Base-by-base conservation (phyloP, 92 coral and sea anemone genomes). In the Scolanthus callimorphus region DNA sequence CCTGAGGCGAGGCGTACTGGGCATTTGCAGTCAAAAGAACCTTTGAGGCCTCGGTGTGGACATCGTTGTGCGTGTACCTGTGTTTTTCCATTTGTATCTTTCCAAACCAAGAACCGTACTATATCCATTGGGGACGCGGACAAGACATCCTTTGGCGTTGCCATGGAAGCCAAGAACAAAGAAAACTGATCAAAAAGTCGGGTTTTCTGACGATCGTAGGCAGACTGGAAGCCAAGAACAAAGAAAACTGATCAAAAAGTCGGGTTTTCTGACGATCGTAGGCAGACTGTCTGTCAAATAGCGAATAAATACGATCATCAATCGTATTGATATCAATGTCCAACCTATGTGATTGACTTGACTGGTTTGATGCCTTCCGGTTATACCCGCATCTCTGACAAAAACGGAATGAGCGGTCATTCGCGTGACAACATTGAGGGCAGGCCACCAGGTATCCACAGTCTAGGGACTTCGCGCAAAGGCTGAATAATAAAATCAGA, bases 181-280 rank as follows among this genome's bases (percentile, higher is more conserved):
- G 23, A 23, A 12, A 71, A 20, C 59, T 48, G 70, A 4, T 2
- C 29, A 3, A 20, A n/a, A n/a, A n/a, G n/a, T n/a, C n/a, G n/a
- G n/a, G n/a, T n/a, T n/a, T n/a, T n/a, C n/a, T n/a, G n/a, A n/a
- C n/a, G n/a, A n/a, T n/a, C n/a, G n/a, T n/a, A n/a, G n/a, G n/a
- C n/a, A n/a, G n/a, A n/a, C n/a, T n/a, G n/a, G n/a, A n/a, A n/a
- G n/a, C n/a, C n/a, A n/a, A n/a, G n/a, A n/a, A n/a, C n/a, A n/a
- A n/a, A n/a, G n/a, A n/a, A n/a, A n/a, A n/a, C n/a, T n/a, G n/a
- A n/a, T n/a, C n/a, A n/a, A n/a, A n/a, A 27, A 51, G 27, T 3
- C 62, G 69, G 20, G 75, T 62, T 50, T 76, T 76, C 47, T 67
- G 82, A 13, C 60, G 60, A 28, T 75, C 82, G 50, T 57, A 67